Percentiles rank a stretch among this genome's conserved stretches.
Conservation (phyloP, 2,113 vertebrate species). For the Penelope pileata region DNA sequence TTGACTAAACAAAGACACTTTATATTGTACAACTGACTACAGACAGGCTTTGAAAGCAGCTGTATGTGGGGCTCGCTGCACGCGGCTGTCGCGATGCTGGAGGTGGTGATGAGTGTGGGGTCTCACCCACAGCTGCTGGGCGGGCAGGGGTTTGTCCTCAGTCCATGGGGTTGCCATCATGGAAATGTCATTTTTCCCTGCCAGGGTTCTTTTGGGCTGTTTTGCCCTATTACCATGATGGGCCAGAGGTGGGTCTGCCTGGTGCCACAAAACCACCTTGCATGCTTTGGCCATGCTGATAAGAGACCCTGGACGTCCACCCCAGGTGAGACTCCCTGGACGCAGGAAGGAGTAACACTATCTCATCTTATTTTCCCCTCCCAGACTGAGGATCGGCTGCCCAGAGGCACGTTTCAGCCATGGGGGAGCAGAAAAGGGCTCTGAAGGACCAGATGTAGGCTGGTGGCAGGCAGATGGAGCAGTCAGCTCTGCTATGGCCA, state of each 20-base stretch:
- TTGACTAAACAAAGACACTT: slow-evolving; percentile 73
- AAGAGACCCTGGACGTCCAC: background rate
- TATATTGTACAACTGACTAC: slow-evolving; percentile 41
- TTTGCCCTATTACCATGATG: background rate
- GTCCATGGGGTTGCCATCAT: background rate
- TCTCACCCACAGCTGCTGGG: background rate
- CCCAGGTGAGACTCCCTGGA: background rate
- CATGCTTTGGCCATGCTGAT: background rate
- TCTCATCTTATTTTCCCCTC: background rate
- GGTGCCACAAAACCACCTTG: background rate
- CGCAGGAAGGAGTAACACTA: background rate
- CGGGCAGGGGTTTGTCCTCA: background rate
- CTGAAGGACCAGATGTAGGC: background rate
- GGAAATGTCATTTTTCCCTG: background rate
- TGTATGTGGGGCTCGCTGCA: background rate
- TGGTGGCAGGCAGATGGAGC: background rate
- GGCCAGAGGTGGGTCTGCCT: background rate
- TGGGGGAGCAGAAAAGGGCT: background rate
- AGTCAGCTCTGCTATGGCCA: background rate
- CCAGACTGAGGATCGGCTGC: background rate
- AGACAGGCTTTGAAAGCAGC: background rate
- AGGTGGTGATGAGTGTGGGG: background rate
- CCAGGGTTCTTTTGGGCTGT: background rate
- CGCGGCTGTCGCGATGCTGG: background rate
- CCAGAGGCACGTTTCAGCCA: background rate